Evolutionary conservation across 1,140 invertebrate genomes (phyloP), one percentile per base, ranked within the genome.

Genomic region (Acyrthosiphon pisum): DNA sequence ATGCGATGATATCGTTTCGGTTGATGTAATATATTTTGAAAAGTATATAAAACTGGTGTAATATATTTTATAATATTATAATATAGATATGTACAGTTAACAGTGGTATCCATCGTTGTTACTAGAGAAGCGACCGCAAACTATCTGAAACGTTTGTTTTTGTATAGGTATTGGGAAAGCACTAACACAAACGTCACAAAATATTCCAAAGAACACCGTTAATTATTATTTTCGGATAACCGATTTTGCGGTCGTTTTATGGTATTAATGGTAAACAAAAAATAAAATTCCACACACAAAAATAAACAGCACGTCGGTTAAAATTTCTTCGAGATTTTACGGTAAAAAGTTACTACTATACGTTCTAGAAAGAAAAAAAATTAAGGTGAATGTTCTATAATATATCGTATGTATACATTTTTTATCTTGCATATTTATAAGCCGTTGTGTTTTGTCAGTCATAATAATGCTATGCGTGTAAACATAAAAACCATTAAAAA

Each of bases 371-470:
- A 68, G 11, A n/a, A 68, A 68, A 68, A 4, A 2, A n/a, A 18
- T n/a, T 76, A n/a, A 35, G 60, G 60, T 35, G 30, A 76, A n/a
- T 30, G n/a, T n/a, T 76, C n/a, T 76, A 76, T n/a, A 68, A n/a
- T 68, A 68, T 68, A n/a, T 68, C 0, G 14, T 22, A 22, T 83
- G 3, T 44, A 26, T 30, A 44, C 3, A 26, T 86, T 86, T 86
- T 41, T 86, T 86, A 44, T 86, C 3, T 30, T 11, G 23, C 22
- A 86, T 86, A 41, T 86, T 41, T 44, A 44, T 23, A 30, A 86
- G 3, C 23, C 83, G 8, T 84, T 84, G 37, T 86, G 41, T 86
- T 86, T 86, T 86, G 83, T 86, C 41, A 86, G 83, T 86, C 83
- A 41, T 44, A 84, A 37, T 44, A 84, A 30, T 44, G 23, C 22